These are phyloP conservation scores for Thaleichthys pacificus DNA, from an alignment of 2,797 vertebrate species.

Conservation along the genomic window DNA sequence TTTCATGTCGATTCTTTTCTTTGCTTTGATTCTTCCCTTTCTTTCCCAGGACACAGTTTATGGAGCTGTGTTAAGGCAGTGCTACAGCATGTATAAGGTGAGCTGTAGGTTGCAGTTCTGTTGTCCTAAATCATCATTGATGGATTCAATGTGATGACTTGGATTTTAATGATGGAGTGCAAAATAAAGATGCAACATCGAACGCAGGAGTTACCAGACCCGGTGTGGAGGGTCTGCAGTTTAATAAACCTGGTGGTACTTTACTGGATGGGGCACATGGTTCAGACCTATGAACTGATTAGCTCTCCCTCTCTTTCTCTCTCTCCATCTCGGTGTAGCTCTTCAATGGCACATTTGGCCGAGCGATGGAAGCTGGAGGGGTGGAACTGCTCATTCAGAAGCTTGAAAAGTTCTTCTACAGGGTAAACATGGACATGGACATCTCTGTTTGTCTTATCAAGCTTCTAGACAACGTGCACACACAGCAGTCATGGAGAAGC, in stretches of 20 bases:
- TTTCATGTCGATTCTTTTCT: not conserved
- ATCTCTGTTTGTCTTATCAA: not conserved
- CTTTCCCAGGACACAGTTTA: constrained; percentile 91
- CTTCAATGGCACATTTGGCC: constrained; percentile 92
- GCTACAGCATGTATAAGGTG: constrained; percentile 99
- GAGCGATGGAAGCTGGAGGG: constrained; percentile 89
- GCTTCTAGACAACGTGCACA: not conserved
- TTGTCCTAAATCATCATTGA: too few species aligned
- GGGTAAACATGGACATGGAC: constrained; percentile 75
- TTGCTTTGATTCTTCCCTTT: constrained; percentile 10
- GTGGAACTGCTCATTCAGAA: constrained; percentile 89
- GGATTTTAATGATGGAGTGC: too few species aligned
- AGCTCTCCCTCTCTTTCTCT: not conserved
- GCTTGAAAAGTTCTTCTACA: constrained; percentile 97
- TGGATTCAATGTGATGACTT: too few species aligned
- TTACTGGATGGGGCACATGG: not conserved
- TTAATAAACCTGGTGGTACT: too few species aligned
- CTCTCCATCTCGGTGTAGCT: constrained; percentile 70
- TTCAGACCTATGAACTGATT: not conserved
- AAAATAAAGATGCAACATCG: too few species aligned
- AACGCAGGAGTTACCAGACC: too few species aligned
- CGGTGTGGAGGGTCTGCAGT: too few species aligned
- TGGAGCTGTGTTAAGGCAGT: constrained; percentile 90
- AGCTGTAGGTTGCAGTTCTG: constrained; percentile 27
- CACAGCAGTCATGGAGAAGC: not conserved